These are phyloP conservation scores for Drosophila neocordata DNA, from an alignment of 1,140 invertebrate genomes.

Conservation along the genomic window DNA sequence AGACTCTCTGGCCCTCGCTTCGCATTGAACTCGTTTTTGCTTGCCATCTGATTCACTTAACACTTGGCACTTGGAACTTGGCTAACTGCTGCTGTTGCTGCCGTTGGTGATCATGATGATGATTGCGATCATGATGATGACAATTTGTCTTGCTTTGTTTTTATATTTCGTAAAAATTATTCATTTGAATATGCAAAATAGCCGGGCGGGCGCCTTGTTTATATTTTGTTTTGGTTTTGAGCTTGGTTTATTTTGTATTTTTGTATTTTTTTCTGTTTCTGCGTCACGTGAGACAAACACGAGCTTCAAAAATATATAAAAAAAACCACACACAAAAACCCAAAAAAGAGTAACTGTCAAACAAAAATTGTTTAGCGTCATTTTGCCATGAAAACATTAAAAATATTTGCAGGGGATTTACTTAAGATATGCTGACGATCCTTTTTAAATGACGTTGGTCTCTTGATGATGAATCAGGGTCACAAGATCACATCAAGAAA, in stretches of 20 bases:
- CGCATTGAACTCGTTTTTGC: slow-evolving; percentile 12
- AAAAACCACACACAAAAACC: slow-evolving; percentile 19
- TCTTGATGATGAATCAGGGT: background rate
- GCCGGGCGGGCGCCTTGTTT: slow-evolving; percentile 46
- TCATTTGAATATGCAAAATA: slow-evolving; percentile 73
- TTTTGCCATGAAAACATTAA: slow-evolving; percentile 50
- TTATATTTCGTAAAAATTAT: slow-evolving; percentile 55
- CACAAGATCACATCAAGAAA: background rate
- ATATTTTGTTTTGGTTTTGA: slow-evolving; percentile 48
- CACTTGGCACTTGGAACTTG: background rate
- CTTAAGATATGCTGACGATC: slow-evolving; percentile 1
- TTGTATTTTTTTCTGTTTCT: slow-evolving; percentile 53
- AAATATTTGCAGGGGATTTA: slow-evolving; percentile 25
- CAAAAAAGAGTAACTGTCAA: slow-evolving; percentile 31
- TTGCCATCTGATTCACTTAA: slow-evolving; percentile 55
- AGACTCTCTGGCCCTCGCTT: slow-evolving; percentile 27
- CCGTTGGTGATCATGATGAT: slow-evolving; percentile 3
- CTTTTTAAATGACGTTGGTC: background rate
- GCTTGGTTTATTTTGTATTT: too few relatives aligned
- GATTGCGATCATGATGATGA: slow-evolving; percentile 37
- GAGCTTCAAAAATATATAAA: slow-evolving; percentile 17
- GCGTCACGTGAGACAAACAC: slow-evolving; percentile 68
- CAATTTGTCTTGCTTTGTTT: slow-evolving; percentile 1
- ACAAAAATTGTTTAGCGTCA: slow-evolving; percentile 28
- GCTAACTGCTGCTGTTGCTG: background rate